Base-by-base conservation (phyloP, 2,113 vertebrate species). In the Orthochromis indermauri region DNA sequence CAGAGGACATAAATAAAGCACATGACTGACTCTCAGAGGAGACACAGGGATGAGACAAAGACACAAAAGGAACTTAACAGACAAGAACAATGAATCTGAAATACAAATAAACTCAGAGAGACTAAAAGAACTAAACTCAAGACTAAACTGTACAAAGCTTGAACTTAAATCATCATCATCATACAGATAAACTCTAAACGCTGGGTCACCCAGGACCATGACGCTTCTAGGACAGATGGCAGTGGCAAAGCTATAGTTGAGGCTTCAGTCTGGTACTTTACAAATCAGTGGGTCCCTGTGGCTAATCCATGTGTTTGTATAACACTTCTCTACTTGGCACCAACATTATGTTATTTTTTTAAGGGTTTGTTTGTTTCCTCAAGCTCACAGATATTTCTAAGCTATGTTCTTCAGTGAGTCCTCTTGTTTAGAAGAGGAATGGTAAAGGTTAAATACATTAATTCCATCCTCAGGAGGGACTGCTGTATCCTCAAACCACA, bases 41-140 rank as follows among this genome's bases (percentile, higher is more conserved):
- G 61, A 37, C 31, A n/a, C 6, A 5, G 17, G 31, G 6, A n/a
- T 37, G 31, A 37, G 61, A 13, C 31, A 66, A 66, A 66, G 31
- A 66, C 31, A 35, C 10, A 66, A 66, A 66, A 37, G 0, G 0
- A 0, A 37, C 10, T n/a, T 66, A 66, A 66, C 0, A 66, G 61
- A 37, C 19, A 68, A 21, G 33, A 68, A 68, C 61, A 66, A 66
- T 66, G 10, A 66, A 37, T 35, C 61, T 66, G 61, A 66, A 66
- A 66, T 66, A 37, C 33, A 37, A 66, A 66, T 12, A 3, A 8
- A 8, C 31, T 66, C 61, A 66, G 61, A 66, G 0, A 37, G 6
- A 66, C 61, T 66, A n/a, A 66, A 66, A 66, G 6, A 37, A 37
- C 61, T n/a, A 37, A 66, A 66, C 31, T 66, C 4, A n/a, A 66